phyloP scores from a whole-genome alignment of 2,888 invertebrate genomes.

The Leptinotarsa tumamoca region DNA sequence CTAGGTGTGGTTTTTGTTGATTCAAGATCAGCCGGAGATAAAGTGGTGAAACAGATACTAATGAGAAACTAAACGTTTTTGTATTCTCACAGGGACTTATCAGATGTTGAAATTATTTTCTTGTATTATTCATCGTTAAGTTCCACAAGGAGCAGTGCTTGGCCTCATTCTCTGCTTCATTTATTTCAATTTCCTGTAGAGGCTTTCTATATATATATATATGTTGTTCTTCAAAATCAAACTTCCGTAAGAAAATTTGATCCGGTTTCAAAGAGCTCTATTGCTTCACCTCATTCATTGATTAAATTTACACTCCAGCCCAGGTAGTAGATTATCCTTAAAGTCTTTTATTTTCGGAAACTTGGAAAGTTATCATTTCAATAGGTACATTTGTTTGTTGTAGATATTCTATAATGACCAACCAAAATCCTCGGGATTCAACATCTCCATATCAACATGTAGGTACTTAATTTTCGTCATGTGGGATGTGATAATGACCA shows the following conservation, averaged over 20 bases:
- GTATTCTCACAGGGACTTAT: not conserved
- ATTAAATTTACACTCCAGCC: too few species aligned
- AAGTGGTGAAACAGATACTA: conserved; percentile 1
- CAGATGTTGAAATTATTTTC: not conserved
- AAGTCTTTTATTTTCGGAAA: too few species aligned
- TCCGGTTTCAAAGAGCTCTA: too few species aligned
- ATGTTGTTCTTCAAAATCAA: too few species aligned
- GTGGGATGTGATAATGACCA: not conserved
- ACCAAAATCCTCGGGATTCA: not conserved
- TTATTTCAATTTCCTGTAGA: too few species aligned
- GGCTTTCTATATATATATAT: too few species aligned
- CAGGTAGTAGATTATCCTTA: too few species aligned
- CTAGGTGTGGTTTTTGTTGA: conserved; percentile 1
- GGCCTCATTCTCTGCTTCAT: too few species aligned
- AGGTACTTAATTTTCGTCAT: not conserved
- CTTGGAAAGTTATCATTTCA: not conserved
- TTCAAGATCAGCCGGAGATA: not conserved
- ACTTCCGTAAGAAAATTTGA: too few species aligned
- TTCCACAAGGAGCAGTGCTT: too few species aligned
- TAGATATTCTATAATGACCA: not conserved
- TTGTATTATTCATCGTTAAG: not conserved
- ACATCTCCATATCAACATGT: not conserved
- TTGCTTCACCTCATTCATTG: too few species aligned
- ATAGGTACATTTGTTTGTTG: not conserved
- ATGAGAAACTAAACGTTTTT: not conserved